Evolutionary conservation across 2,888 invertebrate species (phyloP), one percentile per base, ranked within the genome.

Genomic region (Lepidonotus clava): DNA sequence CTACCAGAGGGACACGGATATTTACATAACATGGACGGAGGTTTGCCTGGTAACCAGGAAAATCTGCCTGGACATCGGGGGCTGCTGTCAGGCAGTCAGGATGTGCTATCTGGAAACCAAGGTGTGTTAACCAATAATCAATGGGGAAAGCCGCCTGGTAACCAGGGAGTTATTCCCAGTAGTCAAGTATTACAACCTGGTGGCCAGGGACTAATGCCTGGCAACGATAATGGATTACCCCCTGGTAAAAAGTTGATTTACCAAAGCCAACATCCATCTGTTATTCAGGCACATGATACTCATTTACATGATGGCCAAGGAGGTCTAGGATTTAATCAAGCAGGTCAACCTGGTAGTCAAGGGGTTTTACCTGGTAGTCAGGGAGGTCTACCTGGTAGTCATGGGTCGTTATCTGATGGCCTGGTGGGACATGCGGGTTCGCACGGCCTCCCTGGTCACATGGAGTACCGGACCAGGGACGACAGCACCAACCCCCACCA

Each of bases 401-500:
- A 71, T 1, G 6, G 36, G 11, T 1, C n/a, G 38, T 1, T 36
- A 21, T 2, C 5, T 34, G 67, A 6, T 34, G 38, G 38, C 71
- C 34, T 36, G 36, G 71, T 34, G 1, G 34, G 5, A 11, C 36
- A 36, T 21, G 36, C 71, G 2, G 38, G 71, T 38, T 21, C 38
- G 4, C 71, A 34, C 8, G 38, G 71, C 24, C 21, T 36, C 11
- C 46, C 46, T 46, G 11, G 28, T 1, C 14, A 18, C n/a, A 38
- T 34, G 14, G 66, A 32, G 77, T 80, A 80, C 80, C 24, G 80
- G 28, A 46, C 80, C 11, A 14, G 80, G 1, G 80, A 80, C 32
- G 80, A 80, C 32, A 32, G 21, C 46, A 80, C 80, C 41, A 80
- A 80, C 80, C 80, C 80, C 6, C 80, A 80, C 46, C 80, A 80